phyloP scores from a whole-genome alignment of 2,113 vertebrate species.

The Hemichromis elongatus region DNA sequence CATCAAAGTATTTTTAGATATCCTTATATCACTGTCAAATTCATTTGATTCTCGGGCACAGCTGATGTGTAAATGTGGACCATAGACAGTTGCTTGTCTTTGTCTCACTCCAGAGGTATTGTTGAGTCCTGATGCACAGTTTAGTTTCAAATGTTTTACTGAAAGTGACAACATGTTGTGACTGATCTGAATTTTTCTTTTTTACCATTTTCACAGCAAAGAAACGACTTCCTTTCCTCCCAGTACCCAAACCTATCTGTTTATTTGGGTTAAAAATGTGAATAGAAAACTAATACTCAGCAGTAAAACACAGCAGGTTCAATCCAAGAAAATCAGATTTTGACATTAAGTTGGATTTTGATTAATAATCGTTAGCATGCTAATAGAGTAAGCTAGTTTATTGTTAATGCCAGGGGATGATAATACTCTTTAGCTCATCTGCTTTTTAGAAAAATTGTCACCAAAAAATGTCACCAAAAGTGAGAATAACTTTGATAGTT shows the following conservation, averaged over 20 bases:
- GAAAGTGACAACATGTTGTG: neutral
- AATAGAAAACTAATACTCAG: neutral
- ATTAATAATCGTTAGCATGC: neutral
- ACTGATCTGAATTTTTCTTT: neutral
- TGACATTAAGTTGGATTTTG: neutral
- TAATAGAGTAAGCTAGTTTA: neutral
- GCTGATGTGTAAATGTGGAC: neutral
- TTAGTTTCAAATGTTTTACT: neutral
- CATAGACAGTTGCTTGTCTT: neutral
- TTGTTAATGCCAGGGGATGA: neutral
- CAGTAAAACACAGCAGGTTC: neutral
- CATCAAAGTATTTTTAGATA: neutral
- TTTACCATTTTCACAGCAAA: neutral
- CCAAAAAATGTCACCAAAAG: fast-evolving
- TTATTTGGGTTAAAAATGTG: neutral
- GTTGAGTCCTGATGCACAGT: neutral
- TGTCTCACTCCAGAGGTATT: neutral
- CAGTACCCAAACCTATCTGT: neutral
- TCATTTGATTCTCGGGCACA: neutral
- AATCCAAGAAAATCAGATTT: neutral
- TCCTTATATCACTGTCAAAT: neutral
- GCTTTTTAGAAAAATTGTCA: neutral
- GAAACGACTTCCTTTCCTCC: neutral
- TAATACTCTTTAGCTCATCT: neutral
- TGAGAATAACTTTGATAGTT: neutral